A percentile compares a stretch with the other conserved stretches of the same genome.
Evolutionary conservation across 2,888 invertebrate species (phyloP).

Genomic region (Oscheius sp.): DNA sequence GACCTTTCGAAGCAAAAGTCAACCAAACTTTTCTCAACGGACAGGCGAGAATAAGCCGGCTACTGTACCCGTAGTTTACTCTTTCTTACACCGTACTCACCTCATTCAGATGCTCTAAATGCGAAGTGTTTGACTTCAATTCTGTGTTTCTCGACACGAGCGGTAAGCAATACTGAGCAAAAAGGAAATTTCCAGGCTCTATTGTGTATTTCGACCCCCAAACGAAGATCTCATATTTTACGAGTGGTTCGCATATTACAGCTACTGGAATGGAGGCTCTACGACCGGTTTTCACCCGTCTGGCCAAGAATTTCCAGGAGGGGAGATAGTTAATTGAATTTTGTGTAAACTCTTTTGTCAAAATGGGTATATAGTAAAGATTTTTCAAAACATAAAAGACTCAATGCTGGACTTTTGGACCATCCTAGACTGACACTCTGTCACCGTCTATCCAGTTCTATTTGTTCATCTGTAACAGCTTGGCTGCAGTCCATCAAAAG

Average conservation of each 20-base stretch:
- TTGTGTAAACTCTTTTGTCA: no score
- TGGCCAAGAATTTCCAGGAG: conserved; percentile 5
- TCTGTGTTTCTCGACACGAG: not conserved
- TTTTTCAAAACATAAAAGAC: no score
- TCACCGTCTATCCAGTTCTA: no score
- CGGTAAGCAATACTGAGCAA: not conserved
- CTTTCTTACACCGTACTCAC: not conserved
- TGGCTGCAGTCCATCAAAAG: no score
- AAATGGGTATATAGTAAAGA: no score
- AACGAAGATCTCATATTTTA: conserved; percentile 37
- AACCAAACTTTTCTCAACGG: conserved; percentile 38
- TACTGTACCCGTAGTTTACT: conserved; percentile 34
- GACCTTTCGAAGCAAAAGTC: not conserved
- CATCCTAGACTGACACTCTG: no score
- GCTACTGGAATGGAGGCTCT: conserved; percentile 19
- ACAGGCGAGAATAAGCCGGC: conserved; percentile 29
- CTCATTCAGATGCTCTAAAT: conserved; percentile 45
- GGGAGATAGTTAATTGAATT: not conserved
- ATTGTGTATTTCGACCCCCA: conserved; percentile 24
- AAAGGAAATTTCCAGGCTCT: not conserved
- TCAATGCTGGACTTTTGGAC: no score
- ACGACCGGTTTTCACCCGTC: conserved; percentile 12
- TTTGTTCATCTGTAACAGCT: no score
- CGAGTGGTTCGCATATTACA: conserved; percentile 38
- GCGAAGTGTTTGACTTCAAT: conserved; percentile 41